phyloP scores from a whole-genome alignment of 2,888 invertebrate species.

The Automeris io region DNA sequence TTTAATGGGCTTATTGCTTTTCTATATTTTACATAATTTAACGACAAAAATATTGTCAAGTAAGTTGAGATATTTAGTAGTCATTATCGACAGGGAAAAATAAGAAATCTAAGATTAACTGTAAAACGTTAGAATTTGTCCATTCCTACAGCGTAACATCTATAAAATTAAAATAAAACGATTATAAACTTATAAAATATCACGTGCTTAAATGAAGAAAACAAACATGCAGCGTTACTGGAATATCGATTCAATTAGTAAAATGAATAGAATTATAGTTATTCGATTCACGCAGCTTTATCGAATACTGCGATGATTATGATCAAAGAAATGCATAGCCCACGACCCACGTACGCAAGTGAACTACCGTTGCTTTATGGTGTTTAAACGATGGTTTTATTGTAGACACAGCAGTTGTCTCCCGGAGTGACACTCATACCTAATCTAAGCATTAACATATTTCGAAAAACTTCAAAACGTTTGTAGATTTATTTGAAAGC shows the following conservation, averaged over 20 bases:
- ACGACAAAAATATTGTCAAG: too few species aligned
- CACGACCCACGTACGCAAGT: constrained; percentile 21
- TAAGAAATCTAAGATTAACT: too few species aligned
- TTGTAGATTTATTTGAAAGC: constrained; percentile 19
- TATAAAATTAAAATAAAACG: constrained; percentile 4
- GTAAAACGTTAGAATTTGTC: too few species aligned
- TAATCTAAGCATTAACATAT: constrained; percentile 24
- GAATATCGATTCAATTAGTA: constrained; percentile 51
- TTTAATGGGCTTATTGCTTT: too few species aligned
- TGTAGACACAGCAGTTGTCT: constrained; percentile 29
- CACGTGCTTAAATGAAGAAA: constrained; percentile 41
- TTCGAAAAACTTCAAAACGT: constrained; percentile 22
- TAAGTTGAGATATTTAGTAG: too few species aligned
- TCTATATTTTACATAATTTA: too few species aligned
- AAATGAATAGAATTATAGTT: constrained; percentile 39
- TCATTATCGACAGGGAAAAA: too few species aligned
- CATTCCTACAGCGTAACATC: too few species aligned
- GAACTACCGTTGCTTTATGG: constrained; percentile 34
- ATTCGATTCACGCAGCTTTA: constrained; percentile 39
- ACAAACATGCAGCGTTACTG: constrained; percentile 42
- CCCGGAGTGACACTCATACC: constrained; percentile 30
- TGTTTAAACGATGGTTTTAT: constrained; percentile 38
- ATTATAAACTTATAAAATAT: constrained; percentile 12
- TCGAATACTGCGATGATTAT: constrained; percentile 37
- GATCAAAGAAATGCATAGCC: constrained; percentile 28